Evolutionary conservation across 2,113 vertebrate genomes (phyloP).

Genomic region (Tenebrosternarchus preto): DNA sequence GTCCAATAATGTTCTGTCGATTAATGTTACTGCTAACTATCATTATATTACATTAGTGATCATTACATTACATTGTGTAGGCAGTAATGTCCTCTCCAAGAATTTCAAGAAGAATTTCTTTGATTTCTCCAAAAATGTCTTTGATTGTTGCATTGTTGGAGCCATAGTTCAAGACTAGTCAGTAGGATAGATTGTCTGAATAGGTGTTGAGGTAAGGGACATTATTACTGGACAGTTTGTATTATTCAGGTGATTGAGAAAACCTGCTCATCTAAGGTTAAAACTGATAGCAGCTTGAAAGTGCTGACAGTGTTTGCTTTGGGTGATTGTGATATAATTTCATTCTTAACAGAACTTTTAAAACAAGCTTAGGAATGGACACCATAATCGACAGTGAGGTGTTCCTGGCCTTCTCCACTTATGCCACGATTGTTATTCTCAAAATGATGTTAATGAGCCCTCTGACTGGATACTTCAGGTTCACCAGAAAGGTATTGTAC

Average conservation of each 20-base stretch:
- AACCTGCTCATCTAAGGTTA: too few species aligned
- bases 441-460: slow-evolving; percentile 85
- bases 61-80: not conserved
- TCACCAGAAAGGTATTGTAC: slow-evolving; percentile 77
- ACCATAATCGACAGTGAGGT: slow-evolving; percentile 71
- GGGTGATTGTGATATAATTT: slow-evolving; percentile 6
- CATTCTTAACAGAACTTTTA: slow-evolving; percentile 59
- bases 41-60: too few species aligned
- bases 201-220: not conserved
- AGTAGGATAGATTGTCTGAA: not conserved
- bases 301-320: not conserved
- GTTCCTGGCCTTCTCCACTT: slow-evolving; percentile 74
- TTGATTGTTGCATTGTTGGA: not conserved
- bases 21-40: too few species aligned
- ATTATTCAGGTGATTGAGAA: not conserved
- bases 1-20: too few species aligned
- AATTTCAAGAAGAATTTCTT: not conserved
- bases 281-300: not conserved
- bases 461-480: slow-evolving; percentile 70
- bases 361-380: slow-evolving; percentile 55
- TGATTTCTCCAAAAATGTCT: not conserved
- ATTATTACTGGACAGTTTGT: not conserved
- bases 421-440: slow-evolving; percentile 69
- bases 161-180: not conserved
- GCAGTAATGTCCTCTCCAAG: not conserved